A percentile compares a stretch with the other conserved stretches of the same genome.
These are phyloP conservation scores for Leucopternis melanops DNA, from an alignment of 2,113 vertebrate genomes.

Conservation along the genomic window DNA sequence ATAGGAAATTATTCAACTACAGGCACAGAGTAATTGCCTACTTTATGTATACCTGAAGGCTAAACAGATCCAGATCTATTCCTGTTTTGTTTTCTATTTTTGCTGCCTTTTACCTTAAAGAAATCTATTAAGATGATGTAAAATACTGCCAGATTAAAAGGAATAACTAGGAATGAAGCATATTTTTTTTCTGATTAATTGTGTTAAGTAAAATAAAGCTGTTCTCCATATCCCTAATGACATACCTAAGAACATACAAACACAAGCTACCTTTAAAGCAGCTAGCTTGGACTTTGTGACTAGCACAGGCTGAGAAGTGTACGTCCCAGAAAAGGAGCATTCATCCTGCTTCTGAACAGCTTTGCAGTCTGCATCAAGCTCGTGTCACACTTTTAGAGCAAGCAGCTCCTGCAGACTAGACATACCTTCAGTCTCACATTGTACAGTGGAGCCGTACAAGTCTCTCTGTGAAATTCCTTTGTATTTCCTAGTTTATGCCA, in stretches of 20 bases:
- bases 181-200: background rate
- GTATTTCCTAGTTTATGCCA: background rate
- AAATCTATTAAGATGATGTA: background rate
- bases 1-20: background rate
- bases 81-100: background rate
- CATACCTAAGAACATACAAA: background rate
- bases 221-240: background rate
- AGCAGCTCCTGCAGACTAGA: background rate
- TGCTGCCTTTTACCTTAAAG: background rate
- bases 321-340: background rate
- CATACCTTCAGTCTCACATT: background rate
- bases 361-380: background rate
- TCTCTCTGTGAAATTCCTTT: background rate
- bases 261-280: background rate
- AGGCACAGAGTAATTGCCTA: background rate
- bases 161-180: background rate
- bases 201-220: background rate
- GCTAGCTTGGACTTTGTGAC: background rate
- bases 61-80: background rate
- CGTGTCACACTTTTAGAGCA: background rate
- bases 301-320: background rate
- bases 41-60: background rate
- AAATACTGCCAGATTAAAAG: background rate
- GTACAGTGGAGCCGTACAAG: background rate
- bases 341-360: background rate